phyloP scores from a whole-genome alignment of 2,888 invertebrate species.

The Tachystola acroxantha region DNA sequence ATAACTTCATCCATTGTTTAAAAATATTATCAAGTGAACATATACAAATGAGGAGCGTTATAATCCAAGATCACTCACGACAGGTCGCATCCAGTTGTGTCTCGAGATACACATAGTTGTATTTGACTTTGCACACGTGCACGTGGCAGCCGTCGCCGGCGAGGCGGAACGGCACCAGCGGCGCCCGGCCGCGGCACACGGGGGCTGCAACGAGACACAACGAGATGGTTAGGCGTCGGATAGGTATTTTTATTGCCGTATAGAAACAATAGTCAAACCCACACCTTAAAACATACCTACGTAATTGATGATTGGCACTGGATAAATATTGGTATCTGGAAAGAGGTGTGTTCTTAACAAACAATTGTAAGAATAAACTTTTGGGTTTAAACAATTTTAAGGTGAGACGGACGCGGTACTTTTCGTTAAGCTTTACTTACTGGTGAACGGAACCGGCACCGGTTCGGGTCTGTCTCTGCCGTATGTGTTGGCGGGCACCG shows the following conservation, averaged over 20 bases:
- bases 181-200: slow-evolving; percentile 23
- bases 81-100: slow-evolving; percentile 13
- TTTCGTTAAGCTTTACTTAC: too few relatives aligned
- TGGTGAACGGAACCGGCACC: slow-evolving; percentile 39
- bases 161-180: slow-evolving; percentile 38
- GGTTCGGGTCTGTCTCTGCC: slow-evolving; percentile 40
- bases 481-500: slow-evolving; percentile 35
- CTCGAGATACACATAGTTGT: slow-evolving; percentile 57
- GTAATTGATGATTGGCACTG: slow-evolving; percentile 48
- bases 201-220: slow-evolving; percentile 34
- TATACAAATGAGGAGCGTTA: too few relatives aligned
- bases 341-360: too few relatives aligned
- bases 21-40: too few relatives aligned
- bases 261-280: too few relatives aligned
- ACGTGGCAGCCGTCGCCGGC: slow-evolving; percentile 38
- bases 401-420: too few relatives aligned
- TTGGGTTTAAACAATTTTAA: too few relatives aligned
- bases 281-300: slow-evolving; percentile 49
- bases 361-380: too few relatives aligned
- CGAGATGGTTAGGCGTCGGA: too few relatives aligned
- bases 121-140: slow-evolving; percentile 49
- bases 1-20: too few relatives aligned
- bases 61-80: too few relatives aligned
- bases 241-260: too few relatives aligned
- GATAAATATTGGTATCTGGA: slow-evolving; percentile 39